These are phyloP conservation scores for Crax fasciolata DNA, from an alignment of 2,797 vertebrate species.

Conservation along the genomic window DNA sequence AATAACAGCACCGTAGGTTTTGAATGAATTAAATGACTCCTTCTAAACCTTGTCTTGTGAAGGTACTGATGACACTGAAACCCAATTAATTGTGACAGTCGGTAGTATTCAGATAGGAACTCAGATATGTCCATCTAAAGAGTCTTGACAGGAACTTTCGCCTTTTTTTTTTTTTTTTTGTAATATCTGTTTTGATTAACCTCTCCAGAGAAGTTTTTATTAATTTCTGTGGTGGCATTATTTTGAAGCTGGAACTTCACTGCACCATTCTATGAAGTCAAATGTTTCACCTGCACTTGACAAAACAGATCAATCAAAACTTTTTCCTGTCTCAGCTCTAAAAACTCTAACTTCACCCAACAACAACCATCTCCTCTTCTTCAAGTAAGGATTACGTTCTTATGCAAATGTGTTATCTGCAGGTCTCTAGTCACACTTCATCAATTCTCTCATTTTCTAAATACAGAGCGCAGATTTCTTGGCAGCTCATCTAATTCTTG, in stretches of 20 bases:
- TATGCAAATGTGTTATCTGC: background rate
- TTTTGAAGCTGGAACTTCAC: background rate
- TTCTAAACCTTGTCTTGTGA: background rate
- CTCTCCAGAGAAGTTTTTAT: background rate
- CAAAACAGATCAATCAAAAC: background rate
- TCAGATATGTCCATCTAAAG: background rate
- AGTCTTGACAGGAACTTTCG: slow-evolving; percentile 20
- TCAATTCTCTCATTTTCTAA: background rate
- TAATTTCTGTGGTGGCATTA: background rate
- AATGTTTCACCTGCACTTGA: background rate
- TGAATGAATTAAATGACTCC: slow-evolving; percentile 19
- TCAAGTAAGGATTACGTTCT: background rate
- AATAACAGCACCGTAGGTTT: background rate
- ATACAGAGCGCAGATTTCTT: background rate
- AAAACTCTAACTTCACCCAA: background rate
- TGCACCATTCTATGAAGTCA: background rate
- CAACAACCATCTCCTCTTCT: background rate
- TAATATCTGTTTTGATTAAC: slow-evolving; percentile 23
- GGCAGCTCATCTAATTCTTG: background rate
- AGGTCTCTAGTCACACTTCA: background rate
- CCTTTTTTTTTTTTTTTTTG: background rate
- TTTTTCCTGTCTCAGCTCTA: background rate
- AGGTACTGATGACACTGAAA: slow-evolving; percentile 1
- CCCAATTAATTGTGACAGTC: slow-evolving; percentile 20
- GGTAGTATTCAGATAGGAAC: background rate